A percentile compares a stretch with the other conserved stretches of the same genome.
Conservation (phyloP, 2,888 invertebrate species). For the Cantharis flavilabris region DNA sequence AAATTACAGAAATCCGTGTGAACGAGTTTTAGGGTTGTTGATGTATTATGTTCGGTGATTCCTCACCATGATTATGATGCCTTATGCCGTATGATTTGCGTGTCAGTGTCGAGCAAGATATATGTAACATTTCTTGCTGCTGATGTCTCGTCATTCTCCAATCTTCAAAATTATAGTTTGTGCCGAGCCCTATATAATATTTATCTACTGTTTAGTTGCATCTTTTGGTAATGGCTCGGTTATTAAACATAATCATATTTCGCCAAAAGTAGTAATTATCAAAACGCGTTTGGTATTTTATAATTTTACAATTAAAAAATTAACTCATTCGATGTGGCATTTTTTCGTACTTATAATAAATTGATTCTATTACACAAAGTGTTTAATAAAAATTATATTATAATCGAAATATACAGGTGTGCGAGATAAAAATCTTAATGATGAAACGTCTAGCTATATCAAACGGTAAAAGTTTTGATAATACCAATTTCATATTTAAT, state of each 20-base stretch:
- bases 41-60: constrained; percentile 38
- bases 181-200: constrained; percentile 11
- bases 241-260: not conserved
- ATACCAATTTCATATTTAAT: not conserved
- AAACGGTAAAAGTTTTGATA: not conserved
- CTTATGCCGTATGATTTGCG: constrained; percentile 41
- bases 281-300: not conserved
- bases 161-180: constrained; percentile 32
- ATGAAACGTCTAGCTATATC: not conserved
- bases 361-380: not conserved
- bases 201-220: constrained; percentile 29
- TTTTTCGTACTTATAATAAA: not conserved
- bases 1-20: constrained; percentile 37
- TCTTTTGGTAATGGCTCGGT: constrained; percentile 3
- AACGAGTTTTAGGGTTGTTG: constrained; percentile 36
- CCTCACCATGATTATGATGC: constrained; percentile 28
- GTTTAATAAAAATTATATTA: not conserved
- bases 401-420: not conserved
- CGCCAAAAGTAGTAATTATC: not conserved
- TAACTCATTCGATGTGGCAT: not conserved
- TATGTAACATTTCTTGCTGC: constrained; percentile 35
- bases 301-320: not conserved
- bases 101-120: constrained; percentile 42
- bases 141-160: constrained; percentile 26
- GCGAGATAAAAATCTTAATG: not conserved